Percentiles rank a stretch among this genome's conserved stretches.
Conservation (phyloP, 2,113 vertebrate genomes). For the Triplophysa dalaica region DNA sequence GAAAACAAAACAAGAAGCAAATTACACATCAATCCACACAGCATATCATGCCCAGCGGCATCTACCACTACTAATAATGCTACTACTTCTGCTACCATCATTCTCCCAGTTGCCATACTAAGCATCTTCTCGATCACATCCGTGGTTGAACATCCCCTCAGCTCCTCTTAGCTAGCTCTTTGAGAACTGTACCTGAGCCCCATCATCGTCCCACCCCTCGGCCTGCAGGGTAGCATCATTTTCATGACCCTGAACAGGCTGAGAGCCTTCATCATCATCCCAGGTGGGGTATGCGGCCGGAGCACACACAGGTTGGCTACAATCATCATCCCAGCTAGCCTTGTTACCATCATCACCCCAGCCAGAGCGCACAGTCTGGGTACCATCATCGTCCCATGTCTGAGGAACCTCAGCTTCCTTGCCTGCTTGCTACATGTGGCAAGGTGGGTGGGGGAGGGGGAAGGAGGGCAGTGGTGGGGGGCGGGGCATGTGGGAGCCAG, state of each 20-base stretch:
- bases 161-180: conserved; percentile 41
- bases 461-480: conserved; percentile 16
- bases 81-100: conserved; percentile 25
- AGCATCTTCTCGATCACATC: conserved; percentile 26
- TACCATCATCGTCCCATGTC: conserved; percentile 64
- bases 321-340: conserved; percentile 51
- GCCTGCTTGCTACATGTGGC: conserved; percentile 45
- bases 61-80: conserved; percentile 11
- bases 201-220: conserved; percentile 58
- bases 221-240: conserved; percentile 66
- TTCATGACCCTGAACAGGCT: conserved; percentile 61
- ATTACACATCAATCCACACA: conserved; percentile 7
- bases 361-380: conserved; percentile 54
- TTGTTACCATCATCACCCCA: conserved; percentile 59
- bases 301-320: conserved; percentile 43
- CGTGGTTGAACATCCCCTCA: conserved; percentile 29
- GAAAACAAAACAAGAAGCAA: conserved; percentile 11
- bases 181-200: conserved; percentile 52
- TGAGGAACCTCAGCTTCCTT: conserved; percentile 37
- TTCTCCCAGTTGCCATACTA: conserved; percentile 46
- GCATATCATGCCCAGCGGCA: conserved; percentile 1
- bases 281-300: conserved; percentile 46
- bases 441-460: not conserved
- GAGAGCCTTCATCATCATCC: conserved; percentile 64
- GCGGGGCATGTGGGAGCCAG: conserved; percentile 38